Percentiles rank a stretch among this genome's conserved stretches.
phyloP scores from a whole-genome alignment of 2,888 invertebrate species.

The Melitaea athalia region DNA sequence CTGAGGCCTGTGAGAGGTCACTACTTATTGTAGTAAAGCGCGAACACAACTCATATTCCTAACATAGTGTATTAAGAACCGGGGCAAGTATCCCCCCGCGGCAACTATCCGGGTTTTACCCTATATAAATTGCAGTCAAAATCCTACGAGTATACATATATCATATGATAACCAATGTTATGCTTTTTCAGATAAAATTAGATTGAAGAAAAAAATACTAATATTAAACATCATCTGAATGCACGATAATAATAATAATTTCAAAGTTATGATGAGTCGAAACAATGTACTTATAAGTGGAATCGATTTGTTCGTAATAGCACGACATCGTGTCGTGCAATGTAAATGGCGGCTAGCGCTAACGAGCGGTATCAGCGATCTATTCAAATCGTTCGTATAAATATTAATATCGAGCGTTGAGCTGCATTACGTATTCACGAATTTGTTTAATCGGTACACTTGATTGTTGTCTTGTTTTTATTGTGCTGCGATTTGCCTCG shows the following conservation, averaged over 20 bases:
- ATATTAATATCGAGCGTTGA: slow-evolving; percentile 73
- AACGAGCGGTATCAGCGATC: slow-evolving; percentile 67
- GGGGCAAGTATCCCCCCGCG: no score
- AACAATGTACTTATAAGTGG: not conserved
- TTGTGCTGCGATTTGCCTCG: slow-evolving; percentile 63
- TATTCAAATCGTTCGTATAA: slow-evolving; percentile 74
- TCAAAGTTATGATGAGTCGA: no score
- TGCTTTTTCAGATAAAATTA: not conserved
- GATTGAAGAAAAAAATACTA: not conserved
- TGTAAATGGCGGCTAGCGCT: slow-evolving; percentile 36
- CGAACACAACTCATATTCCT: no score
- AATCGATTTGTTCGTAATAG: not conserved
- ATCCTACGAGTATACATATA: no score
- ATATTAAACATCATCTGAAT: not conserved
- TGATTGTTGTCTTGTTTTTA: slow-evolving; percentile 71
- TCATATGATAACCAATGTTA: no score
- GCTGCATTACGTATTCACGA: slow-evolving; percentile 72
- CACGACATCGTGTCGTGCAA: slow-evolving; percentile 32
- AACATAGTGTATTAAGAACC: no score
- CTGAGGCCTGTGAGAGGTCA: no score
- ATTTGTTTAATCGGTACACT: slow-evolving; percentile 73
- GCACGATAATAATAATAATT: no score
- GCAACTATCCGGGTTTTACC: no score
- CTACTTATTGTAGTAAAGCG: no score
- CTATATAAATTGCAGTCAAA: no score